Evolutionary conservation across 2,888 invertebrate species (phyloP), one percentile per base, ranked within the genome.

Genomic region (Ceramica pisi): DNA sequence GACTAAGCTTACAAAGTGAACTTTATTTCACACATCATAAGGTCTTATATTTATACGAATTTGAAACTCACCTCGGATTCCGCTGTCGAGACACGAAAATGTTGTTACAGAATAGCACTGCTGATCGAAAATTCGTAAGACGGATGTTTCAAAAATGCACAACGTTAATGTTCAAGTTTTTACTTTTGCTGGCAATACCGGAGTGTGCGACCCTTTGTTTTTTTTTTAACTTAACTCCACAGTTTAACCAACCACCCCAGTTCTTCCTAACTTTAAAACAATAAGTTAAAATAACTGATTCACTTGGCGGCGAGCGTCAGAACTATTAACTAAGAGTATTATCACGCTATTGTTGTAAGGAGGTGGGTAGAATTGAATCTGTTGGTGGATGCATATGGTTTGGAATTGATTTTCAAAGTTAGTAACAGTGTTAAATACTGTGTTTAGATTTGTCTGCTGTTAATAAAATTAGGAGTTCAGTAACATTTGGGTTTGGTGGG

Each of bases 291-390:
- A 67, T 78, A 80, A 82, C 59, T 72, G 78, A 80, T 63, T 71
- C 67, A 53, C 55, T 68, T 65, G 53, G 26, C 21, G 44, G 53
- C 44, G 3, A 51, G 62, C 68, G 61, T 71, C 67, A 74, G 8
- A 72, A 80, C 77, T 76, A 73, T 75, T 64, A 82, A 85, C 77
- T 75, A 67, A 82, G 59, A 67, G 59, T 83, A 80, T 74, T 75
- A 80, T 75, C 61, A 38, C 48, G 71, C 73, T 67, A 67, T 85
- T 83, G 71, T 83, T 12, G 1, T 0, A 48, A 55, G 26, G 64
- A 31, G 71, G 8, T 46, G 51, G 71, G 62, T 53, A 65, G 73
- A 67, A 78, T 57, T 71, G 21, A 50, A 56, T 57, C 60, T 38
- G 59, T 66, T 44, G 6, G 10, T 26, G 57, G 8, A 12, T 51